Percentiles rank a stretch among this genome's conserved stretches.
These are phyloP conservation scores for Drosophila carrolli DNA, from an alignment of 1,140 invertebrate genomes.

Conservation along the genomic window DNA sequence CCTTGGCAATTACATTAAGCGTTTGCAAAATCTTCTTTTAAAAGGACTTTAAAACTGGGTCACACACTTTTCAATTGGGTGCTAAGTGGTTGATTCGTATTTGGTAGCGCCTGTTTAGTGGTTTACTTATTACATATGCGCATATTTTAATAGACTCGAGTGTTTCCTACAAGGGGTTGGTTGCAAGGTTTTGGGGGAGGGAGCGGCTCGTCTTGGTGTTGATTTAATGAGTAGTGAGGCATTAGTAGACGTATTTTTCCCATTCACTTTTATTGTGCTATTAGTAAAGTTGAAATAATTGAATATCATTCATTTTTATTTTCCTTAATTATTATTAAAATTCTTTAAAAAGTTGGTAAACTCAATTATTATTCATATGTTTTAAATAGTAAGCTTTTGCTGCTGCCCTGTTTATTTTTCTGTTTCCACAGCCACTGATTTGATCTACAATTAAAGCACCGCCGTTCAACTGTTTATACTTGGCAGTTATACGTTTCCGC, in stretches of 20 bases:
- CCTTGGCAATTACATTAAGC: conserved; percentile 53
- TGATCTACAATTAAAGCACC: conserved; percentile 86
- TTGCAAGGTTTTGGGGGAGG: background rate
- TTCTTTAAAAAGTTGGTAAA: too few species aligned
- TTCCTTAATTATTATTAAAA: too few species aligned
- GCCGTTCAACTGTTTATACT: conserved; percentile 85
- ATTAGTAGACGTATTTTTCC: background rate
- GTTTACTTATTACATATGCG: conserved; percentile 52
- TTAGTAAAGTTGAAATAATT: too few species aligned
- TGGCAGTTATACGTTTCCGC: conserved; percentile 66
- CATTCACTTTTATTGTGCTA: background rate
- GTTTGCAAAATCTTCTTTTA: conserved; percentile 21
- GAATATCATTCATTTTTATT: background rate
- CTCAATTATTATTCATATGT: background rate
- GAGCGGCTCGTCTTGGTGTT: background rate
- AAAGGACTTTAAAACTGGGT: conserved; percentile 57
- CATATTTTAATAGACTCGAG: conserved; percentile 43
- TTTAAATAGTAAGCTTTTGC: conserved; percentile 20
- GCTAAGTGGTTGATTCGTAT: conserved; percentile 50
- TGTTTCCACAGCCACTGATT: conserved; percentile 11
- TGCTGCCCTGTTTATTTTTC: conserved; percentile 20
- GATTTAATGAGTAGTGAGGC: background rate
- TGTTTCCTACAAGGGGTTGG: conserved; percentile 7
- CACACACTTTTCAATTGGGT: conserved; percentile 57
- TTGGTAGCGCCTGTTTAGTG: conserved; percentile 25